A percentile compares a stretch with the other conserved stretches of the same genome.
Conservation (phyloP, 2,113 vertebrate species). For the Thamnophis sirtalis region DNA sequence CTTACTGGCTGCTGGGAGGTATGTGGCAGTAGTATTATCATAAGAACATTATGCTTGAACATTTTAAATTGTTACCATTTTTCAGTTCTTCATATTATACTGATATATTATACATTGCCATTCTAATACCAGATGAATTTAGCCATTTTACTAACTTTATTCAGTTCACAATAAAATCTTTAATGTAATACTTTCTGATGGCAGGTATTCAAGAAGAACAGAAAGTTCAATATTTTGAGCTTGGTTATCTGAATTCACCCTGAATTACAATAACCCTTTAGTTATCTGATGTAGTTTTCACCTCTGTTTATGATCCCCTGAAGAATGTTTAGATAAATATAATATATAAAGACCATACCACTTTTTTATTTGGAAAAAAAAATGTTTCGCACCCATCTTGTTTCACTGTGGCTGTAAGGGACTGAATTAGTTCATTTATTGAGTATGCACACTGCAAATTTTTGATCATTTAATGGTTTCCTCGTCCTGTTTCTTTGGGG, state of each 20-base stretch:
- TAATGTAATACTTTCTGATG: neutral
- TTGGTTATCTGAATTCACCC: neutral
- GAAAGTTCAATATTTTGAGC: neutral
- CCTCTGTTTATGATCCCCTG: neutral
- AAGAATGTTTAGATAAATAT: neutral
- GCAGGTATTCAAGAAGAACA: neutral
- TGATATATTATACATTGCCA: neutral
- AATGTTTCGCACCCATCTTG: neutral
- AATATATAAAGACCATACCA: neutral
- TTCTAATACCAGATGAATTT: conserved; percentile 1
- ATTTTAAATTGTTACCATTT: neutral
- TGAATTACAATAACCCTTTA: neutral
- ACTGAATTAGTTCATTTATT: neutral
- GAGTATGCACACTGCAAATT: neutral
- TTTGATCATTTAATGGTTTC: conserved; percentile 6
- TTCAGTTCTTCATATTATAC: neutral
- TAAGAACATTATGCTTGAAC: neutral
- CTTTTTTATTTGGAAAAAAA: neutral
- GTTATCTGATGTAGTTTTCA: neutral
- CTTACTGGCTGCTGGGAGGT: no score
- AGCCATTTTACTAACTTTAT: neutral
- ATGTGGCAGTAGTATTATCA: no score
- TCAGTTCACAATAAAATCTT: neutral
- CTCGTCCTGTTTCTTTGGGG: neutral
- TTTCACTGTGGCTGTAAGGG: neutral